phyloP scores from a whole-genome alignment of 2,797 vertebrate genomes.

The Psittacula derbiana region DNA sequence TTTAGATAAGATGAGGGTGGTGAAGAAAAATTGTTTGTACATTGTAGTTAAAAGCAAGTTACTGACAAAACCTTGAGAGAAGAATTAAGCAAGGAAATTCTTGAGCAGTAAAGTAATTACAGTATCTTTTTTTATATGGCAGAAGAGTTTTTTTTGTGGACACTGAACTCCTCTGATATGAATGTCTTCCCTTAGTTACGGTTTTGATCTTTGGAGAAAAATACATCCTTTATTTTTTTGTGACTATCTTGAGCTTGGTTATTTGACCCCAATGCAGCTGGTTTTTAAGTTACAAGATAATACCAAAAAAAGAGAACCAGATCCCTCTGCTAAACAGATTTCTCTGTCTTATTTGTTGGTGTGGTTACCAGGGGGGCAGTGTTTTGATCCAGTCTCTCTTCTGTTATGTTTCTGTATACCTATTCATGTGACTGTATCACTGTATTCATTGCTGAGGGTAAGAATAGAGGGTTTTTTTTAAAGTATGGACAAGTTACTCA shows the following conservation, averaged over 20 bases:
- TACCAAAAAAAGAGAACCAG: constrained; percentile 17
- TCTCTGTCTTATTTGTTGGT: not conserved
- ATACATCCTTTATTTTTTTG: constrained; percentile 77
- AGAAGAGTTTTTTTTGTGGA: constrained; percentile 65
- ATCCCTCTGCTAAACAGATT: not conserved
- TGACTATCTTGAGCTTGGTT: constrained; percentile 65
- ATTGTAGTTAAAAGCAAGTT: constrained; percentile 18
- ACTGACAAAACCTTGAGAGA: constrained; percentile 21
- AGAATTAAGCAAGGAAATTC: not conserved
- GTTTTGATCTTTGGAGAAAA: constrained; percentile 70
- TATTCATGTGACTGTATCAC: not conserved
- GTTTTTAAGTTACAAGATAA: constrained; percentile 56
- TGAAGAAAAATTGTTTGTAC: not conserved
- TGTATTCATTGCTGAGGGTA: not conserved
- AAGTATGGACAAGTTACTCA: not conserved
- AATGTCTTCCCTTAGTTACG: constrained; percentile 56
- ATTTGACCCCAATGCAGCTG: constrained; percentile 13
- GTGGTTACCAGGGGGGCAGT: not conserved
- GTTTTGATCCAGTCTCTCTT: not conserved
- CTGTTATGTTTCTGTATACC: not conserved
- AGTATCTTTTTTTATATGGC: constrained; percentile 57
- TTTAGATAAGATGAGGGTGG: constrained; percentile 74
- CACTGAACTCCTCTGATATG: constrained; percentile 63
- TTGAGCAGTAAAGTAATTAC: constrained; percentile 29
- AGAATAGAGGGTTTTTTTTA: not conserved